These are phyloP conservation scores for Parascotia fuliginaria DNA, from an alignment of 2,888 invertebrate species.

Conservation along the genomic window DNA sequence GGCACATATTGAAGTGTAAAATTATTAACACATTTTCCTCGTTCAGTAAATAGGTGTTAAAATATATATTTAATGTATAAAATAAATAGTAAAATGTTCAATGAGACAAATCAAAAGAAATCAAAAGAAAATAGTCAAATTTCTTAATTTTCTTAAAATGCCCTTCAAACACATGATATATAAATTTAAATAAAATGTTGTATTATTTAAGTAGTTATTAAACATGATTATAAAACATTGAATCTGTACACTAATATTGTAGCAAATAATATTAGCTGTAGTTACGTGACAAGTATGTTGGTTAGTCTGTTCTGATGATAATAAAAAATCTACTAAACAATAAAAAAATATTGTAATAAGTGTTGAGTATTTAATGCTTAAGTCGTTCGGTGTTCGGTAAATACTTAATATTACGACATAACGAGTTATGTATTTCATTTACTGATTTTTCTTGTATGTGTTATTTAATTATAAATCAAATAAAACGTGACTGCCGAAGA, in stretches of 20 bases:
- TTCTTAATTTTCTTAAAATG: too few species aligned
- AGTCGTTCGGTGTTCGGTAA: slow-evolving; percentile 68
- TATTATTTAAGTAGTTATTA: slow-evolving; percentile 43
- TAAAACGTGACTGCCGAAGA: too few species aligned
- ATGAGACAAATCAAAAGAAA: too few species aligned
- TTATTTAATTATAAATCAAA: neutral
- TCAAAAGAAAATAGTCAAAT: too few species aligned
- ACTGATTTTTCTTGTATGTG: neutral
- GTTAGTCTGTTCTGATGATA: slow-evolving; percentile 71
- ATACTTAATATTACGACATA: slow-evolving; percentile 52
- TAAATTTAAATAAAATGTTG: slow-evolving; percentile 32
- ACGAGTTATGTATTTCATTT: slow-evolving; percentile 24
- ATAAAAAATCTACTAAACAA: slow-evolving; percentile 58
- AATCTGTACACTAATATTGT: slow-evolving; percentile 49
- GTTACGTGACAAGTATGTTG: slow-evolving; percentile 67
- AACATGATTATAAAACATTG: slow-evolving; percentile 40
- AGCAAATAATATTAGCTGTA: slow-evolving; percentile 60
- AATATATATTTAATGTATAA: neutral
- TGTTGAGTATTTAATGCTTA: slow-evolving; percentile 77
- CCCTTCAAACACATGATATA: slow-evolving; percentile 37
- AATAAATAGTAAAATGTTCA: neutral
- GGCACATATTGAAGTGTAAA: slow-evolving; percentile 17
- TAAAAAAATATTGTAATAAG: slow-evolving; percentile 73
- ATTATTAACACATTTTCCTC: neutral
- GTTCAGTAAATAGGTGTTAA: neutral